A percentile compares a stretch with the other conserved stretches of the same genome.
Evolutionary conservation across 1,140 invertebrate species (phyloP).

Genomic region (Drosophila parvula): DNA sequence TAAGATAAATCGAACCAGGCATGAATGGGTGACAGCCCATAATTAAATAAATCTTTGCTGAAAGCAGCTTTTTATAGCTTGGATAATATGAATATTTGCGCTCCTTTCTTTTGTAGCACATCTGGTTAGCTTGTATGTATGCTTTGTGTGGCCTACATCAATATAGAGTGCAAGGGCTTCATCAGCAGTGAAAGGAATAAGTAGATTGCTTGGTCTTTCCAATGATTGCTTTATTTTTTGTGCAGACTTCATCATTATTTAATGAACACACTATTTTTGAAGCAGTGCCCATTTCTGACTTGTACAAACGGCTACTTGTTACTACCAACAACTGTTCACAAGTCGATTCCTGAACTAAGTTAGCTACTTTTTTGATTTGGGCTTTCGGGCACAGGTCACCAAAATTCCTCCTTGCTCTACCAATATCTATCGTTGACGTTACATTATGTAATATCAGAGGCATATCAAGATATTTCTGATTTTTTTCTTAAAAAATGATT

Average conservation of each 20-base stretch:
- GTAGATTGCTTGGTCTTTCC: slow-evolving; percentile 11
- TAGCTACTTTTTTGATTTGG: slow-evolving; percentile 8
- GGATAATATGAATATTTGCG: slow-evolving; percentile 29
- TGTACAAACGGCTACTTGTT: slow-evolving; percentile 19
- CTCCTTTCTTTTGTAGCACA: slow-evolving; percentile 16
- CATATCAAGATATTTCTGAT: no score
- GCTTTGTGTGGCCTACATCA: not conserved
- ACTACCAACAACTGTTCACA: slow-evolving; percentile 19
- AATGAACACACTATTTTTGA: slow-evolving; percentile 21
- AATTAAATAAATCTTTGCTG: no score
- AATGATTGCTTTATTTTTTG: not conserved
- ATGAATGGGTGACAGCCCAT: no score
- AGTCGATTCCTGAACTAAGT: slow-evolving; percentile 18
- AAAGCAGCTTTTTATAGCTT: slow-evolving; percentile 16
- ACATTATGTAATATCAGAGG: no score
- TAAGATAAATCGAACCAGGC: no score
- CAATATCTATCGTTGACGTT: no score
- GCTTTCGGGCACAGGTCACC: slow-evolving; percentile 13
- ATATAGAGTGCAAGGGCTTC: slow-evolving; percentile 5
- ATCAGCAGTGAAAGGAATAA: slow-evolving; percentile 5
- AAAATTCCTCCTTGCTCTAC: not conserved
- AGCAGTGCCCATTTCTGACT: slow-evolving; percentile 15
- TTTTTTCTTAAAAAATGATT: no score
- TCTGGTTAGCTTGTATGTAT: slow-evolving; percentile 8
- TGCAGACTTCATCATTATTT: slow-evolving; percentile 10